Percentiles rank a stretch among this genome's conserved stretches.
Evolutionary conservation across 2,888 invertebrate species (phyloP).

Genomic region (Anagyrus pseudococci): DNA sequence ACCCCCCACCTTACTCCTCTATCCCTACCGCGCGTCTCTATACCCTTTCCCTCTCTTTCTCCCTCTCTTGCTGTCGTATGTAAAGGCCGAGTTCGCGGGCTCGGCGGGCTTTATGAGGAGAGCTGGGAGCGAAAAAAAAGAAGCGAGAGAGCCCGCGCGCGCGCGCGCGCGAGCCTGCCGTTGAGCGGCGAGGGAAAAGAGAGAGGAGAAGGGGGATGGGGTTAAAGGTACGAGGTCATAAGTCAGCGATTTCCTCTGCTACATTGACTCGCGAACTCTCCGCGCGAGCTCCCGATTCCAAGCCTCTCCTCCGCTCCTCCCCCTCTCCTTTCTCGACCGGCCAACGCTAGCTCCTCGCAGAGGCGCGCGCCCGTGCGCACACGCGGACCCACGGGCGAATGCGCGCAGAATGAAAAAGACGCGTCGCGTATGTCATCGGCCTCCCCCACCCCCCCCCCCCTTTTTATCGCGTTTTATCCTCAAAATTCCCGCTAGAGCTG

Average conservation of each 20-base stretch:
- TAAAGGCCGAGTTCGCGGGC: conserved; percentile 50
- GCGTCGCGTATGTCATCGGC: conserved; percentile 55
- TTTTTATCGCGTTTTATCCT: conserved; percentile 52
- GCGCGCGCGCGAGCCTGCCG: no score
- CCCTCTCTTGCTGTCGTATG: conserved; percentile 34
- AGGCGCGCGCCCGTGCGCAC: background rate
- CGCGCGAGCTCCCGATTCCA: conserved; percentile 37
- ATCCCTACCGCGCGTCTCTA: no score
- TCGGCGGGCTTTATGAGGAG: conserved; percentile 54
- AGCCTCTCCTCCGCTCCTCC: conserved; percentile 17
- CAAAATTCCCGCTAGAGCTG: conserved; percentile 47
- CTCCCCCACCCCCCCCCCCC: no score
- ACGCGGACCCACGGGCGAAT: conserved; percentile 25
- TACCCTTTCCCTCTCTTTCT: no score
- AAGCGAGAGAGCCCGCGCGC: no score
- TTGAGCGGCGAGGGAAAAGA: conserved; percentile 17
- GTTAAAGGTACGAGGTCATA: conserved; percentile 57
- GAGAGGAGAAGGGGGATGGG: conserved; percentile 21
- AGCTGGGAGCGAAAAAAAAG: conserved; percentile 6
- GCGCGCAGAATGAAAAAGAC: conserved; percentile 44
- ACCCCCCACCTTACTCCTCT: no score
- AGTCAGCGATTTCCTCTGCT: conserved; percentile 61
- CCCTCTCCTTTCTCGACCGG: no score
- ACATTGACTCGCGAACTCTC: conserved; percentile 56
- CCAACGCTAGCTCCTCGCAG: background rate